Percentiles rank a stretch among this genome's conserved stretches.
phyloP scores from a whole-genome alignment of 37 sponge, comb jelly and placozoan genomes.

The Geodia barretti region DNA sequence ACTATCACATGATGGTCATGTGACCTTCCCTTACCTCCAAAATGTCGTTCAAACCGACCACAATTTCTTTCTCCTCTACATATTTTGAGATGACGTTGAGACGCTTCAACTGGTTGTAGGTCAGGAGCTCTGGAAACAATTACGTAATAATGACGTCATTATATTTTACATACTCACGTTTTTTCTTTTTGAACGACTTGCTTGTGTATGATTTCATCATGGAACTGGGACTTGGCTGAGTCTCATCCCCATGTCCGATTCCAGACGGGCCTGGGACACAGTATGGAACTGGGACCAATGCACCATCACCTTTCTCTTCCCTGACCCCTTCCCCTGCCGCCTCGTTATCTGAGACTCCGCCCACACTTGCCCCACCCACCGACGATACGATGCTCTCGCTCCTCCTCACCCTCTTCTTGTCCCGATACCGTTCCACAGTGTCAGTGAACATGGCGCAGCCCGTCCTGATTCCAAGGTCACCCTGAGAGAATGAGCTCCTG shows the following conservation, averaged over 20 bases:
- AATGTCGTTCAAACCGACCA: background rate
- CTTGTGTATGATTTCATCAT: too few species aligned
- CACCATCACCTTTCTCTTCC: background rate
- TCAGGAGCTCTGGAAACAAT: too few species aligned
- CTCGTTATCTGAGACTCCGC: background rate
- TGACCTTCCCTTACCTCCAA: constrained; percentile 14
- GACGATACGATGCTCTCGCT: background rate
- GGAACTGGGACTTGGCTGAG: too few species aligned
- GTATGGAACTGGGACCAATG: background rate
- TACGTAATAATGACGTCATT: too few species aligned
- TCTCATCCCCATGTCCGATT: too few species aligned
- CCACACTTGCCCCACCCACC: background rate
- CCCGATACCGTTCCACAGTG: background rate
- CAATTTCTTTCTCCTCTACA: background rate
- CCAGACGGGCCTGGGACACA: too few species aligned
- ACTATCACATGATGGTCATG: background rate
- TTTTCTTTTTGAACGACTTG: too few species aligned
- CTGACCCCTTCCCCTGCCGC: background rate
- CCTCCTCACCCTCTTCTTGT: constrained; percentile 5
- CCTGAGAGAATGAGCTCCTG: background rate
- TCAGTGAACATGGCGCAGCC: background rate
- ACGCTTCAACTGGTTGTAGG: constrained; percentile 28
- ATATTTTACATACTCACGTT: too few species aligned
- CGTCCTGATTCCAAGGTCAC: background rate
- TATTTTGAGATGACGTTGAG: constrained; percentile 21